Evolutionary conservation across 2,888 invertebrate species (phyloP).

Genomic region (Hybos culiciformis): DNA sequence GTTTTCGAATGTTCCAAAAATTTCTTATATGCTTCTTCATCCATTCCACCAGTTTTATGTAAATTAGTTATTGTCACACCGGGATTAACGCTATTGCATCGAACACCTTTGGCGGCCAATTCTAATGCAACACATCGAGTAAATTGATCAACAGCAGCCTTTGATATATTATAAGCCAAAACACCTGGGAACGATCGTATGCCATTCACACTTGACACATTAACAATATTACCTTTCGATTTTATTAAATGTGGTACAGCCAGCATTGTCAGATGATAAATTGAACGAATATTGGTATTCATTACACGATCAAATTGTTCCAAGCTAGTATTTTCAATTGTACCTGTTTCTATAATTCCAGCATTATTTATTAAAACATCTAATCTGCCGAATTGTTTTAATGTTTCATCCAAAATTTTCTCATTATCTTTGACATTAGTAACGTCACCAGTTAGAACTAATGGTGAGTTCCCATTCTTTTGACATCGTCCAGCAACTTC

Average conservation of each 20-base stretch:
- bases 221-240: constrained; percentile 75
- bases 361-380: constrained; percentile 79
- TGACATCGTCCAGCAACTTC: constrained; percentile 45
- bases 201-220: constrained; percentile 87
- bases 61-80: constrained; percentile 83
- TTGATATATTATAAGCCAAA: constrained; percentile 85
- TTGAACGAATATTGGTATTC: constrained; percentile 68
- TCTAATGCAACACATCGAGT: constrained; percentile 83
- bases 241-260: constrained; percentile 69
- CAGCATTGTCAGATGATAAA: constrained; percentile 66
- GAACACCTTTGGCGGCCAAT: constrained; percentile 58
- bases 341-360: constrained; percentile 65
- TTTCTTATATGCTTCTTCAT: constrained; percentile 56
- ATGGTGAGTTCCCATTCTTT: constrained; percentile 39
- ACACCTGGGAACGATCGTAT: constrained; percentile 75
- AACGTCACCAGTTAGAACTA: constrained; percentile 51
- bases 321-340: constrained; percentile 66
- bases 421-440: constrained; percentile 46
- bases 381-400: constrained; percentile 50
- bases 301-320: constrained; percentile 78
- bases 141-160: constrained; percentile 86
- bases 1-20: constrained; percentile 69
- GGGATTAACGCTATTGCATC: constrained; percentile 85
- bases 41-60: constrained; percentile 67
- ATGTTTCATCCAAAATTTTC: constrained; percentile 49